Conservation (phyloP, 2,888 invertebrate species). For the Callosobruchus maculatus region DNA sequence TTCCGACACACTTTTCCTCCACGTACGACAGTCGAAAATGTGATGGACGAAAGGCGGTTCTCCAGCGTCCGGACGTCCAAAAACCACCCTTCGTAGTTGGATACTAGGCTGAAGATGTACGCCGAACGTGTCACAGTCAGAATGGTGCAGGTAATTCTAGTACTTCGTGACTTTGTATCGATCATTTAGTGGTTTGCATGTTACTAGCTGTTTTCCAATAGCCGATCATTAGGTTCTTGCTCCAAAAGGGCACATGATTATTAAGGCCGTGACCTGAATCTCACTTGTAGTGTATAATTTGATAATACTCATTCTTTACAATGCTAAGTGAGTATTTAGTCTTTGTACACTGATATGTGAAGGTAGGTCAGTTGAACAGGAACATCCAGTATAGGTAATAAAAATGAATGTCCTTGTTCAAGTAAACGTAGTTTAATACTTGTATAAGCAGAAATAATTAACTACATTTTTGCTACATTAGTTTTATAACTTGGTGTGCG, state of each 20-base stretch:
- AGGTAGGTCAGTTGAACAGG: background rate
- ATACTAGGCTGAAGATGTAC: background rate
- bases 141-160: background rate
- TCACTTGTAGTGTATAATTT: background rate
- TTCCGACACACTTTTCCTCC: background rate
- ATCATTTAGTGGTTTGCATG: background rate
- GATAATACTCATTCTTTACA: background rate
- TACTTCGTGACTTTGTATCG: background rate
- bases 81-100: background rate
- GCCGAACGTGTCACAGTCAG: background rate
- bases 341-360: background rate
- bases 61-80: background rate
- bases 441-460: no score
- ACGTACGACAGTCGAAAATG: background rate
- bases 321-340: background rate
- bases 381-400: background rate
- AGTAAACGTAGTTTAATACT: background rate
- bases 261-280: background rate
- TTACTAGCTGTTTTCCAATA: background rate
- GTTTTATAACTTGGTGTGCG: no score
- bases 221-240: background rate
- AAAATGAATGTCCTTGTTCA: background rate
- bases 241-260: background rate
- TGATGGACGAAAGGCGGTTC: background rate
- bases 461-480: no score